Evolutionary conservation across 2,797 vertebrate species (phyloP), one percentile per base, ranked within the genome.

Genomic region (Urocyon cinereoargenteus): DNA sequence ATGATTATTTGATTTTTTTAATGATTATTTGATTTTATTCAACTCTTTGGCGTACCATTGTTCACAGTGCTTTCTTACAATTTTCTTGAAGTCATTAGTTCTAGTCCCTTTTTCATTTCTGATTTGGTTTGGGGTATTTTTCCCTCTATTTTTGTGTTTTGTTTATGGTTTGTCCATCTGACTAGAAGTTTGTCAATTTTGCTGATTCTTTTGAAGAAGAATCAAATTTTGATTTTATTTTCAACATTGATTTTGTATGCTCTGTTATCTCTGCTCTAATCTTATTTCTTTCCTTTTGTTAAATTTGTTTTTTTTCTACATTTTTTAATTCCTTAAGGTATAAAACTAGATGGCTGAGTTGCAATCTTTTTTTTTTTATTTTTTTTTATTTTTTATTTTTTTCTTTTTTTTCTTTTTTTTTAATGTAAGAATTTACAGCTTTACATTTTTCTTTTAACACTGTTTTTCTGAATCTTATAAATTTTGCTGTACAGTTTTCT

Each of bases 21-120:
- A 45, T 78, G 24, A 91, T 51, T 34, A 85, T 3, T 28, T 75
- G n/a, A n/a, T 70, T 1, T 62, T 73, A 14, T 13, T 64, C 19
- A 53, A 3, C 21, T n/a, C 1, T 73, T 85, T 31, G 6, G 15
- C 57, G 2, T 59, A 2, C 1, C 4, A 2, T 55, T n/a, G 1
- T 70, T 93, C 11, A 40, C 31, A 62, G 11, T 40, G 49, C 14
- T 45, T 18, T 85, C 59, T n/a, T 72, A 31, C 18, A 34, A 34
- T 73, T 78, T 49, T 34, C 61, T 7, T 73, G 49, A 90, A 86
- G 55, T 73, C 26, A 59, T 16, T 79, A 22, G 9, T n/a, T 57
- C 22, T 45, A 16, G 3, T 13, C 0, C 11, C 8, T 70, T 36
- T 75, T 70, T 72, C 13, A 66, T 57, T 90, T 77, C 18, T 51